Conservation (phyloP, 1,140 invertebrate genomes). For the Drosophila novamexicana region DNA sequence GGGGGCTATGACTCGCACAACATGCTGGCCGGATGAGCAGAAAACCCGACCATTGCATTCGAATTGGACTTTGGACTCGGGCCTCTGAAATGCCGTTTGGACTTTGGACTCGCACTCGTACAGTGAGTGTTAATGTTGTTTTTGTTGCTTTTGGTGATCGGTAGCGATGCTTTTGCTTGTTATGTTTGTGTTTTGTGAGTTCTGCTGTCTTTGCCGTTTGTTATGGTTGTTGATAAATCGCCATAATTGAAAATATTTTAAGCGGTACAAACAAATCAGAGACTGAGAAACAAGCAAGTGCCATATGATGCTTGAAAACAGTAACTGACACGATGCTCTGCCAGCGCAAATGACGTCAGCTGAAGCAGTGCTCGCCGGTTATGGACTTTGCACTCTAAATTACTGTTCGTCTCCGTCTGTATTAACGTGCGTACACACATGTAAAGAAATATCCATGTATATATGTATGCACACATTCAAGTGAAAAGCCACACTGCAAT, state of each 20-base stretch:
- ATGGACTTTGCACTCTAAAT: slow-evolving; percentile 61
- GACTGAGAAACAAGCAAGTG: slow-evolving; percentile 33
- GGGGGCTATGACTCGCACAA: slow-evolving; percentile 43
- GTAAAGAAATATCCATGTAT: background rate
- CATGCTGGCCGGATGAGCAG: slow-evolving; percentile 54
- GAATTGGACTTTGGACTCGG: slow-evolving; percentile 71
- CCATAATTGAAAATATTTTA: slow-evolving; percentile 42
- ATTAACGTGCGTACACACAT: background rate
- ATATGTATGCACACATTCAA: background rate
- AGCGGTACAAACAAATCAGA: slow-evolving; percentile 38
- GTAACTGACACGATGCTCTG: slow-evolving; percentile 48
- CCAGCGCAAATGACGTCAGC: slow-evolving; percentile 59
- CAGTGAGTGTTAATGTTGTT: slow-evolving; percentile 57
- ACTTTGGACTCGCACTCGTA: slow-evolving; percentile 83
- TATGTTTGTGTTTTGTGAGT: slow-evolving; percentile 38
- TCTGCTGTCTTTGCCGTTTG: slow-evolving; percentile 21
- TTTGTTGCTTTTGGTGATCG: slow-evolving; percentile 38
- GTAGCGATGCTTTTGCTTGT: slow-evolving; percentile 41
- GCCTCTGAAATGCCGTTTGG: slow-evolving; percentile 82
- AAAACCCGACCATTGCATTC: slow-evolving; percentile 76
- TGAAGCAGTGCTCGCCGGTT: slow-evolving; percentile 24
- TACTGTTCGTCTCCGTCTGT: slow-evolving; percentile 22
- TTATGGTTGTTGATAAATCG: slow-evolving; percentile 27
- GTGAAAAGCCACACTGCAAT: slow-evolving; percentile 23
- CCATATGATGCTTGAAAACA: slow-evolving; percentile 45